Evolutionary conservation across 2,113 vertebrate genomes (phyloP), one percentile per base, ranked within the genome.

Genomic region (Boulengerochromis microlepis): DNA sequence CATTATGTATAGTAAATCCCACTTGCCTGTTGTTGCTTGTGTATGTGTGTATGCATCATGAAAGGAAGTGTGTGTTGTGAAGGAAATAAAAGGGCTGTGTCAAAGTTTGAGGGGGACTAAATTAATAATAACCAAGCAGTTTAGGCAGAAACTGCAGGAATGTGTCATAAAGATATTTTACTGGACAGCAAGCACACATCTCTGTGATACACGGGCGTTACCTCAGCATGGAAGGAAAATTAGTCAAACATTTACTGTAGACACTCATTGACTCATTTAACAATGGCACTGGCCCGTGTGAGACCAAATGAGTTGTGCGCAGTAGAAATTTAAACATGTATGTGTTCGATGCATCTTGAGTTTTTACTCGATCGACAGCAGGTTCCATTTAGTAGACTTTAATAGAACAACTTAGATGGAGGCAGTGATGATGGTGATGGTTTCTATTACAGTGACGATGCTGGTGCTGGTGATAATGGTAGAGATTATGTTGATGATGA

Each of bases 111-210:
- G 29, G 74, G 40, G 45, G 74, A 52, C 29, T 78, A 78, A 78
- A 78, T 52, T 7, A 52, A 78, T 31, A 26, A 71, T 85, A 50
- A 84, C 59, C 80, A 83, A 69, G 50, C 12, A 53, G 18, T 76
- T 88, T 83, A 19, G 54, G 47, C 33, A 80, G 52, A 42, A 89
- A 82, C 61, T 74, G 82, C 24, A 84, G 35, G 64, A 13, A 69
- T 61, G 74, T 57, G 38, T 15, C 52, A 89, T 92, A 89, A 91
- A 92, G 45, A 78, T 31, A 12, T 83, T 86, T 91, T 84, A 85
- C 40, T 89, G 81, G 64, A 29, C 40, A 66, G 76, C 42, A 35
- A 42, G 52, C 42, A 56, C 19, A 33, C 42, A 81, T 80, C 71
- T 78, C 33, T 69, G 31, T 22, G 45, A 84, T 38, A 35, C 82